phyloP scores from a whole-genome alignment of 2,888 invertebrate species.

The Noctuana brunneofusca region DNA sequence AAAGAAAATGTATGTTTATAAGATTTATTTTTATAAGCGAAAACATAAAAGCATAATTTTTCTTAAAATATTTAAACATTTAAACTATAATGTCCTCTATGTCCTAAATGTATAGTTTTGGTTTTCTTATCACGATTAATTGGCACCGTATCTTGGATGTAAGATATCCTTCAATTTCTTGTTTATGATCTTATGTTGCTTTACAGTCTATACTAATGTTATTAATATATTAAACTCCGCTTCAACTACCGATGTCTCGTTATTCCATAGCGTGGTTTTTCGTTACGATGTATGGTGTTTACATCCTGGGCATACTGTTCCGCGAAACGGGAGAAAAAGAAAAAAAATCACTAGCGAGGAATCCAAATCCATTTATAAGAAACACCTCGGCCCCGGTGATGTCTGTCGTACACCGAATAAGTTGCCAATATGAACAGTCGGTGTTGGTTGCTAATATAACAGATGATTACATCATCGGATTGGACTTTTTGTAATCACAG shows the following conservation, averaged over 20 bases:
- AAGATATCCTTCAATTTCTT: slow-evolving; percentile 29
- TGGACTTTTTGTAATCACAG: too few species aligned
- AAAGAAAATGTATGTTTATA: too few species aligned
- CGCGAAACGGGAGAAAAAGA: slow-evolving; percentile 22
- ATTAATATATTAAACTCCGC: slow-evolving; percentile 30
- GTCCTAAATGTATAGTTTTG: too few species aligned
- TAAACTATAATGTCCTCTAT: too few species aligned
- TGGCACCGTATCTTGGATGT: too few species aligned
- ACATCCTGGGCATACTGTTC: slow-evolving; percentile 22
- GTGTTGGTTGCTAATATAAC: too few species aligned
- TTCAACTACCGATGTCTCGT: slow-evolving; percentile 34
- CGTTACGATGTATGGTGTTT: slow-evolving; percentile 19
- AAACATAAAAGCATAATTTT: too few species aligned
- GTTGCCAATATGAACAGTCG: too few species aligned
- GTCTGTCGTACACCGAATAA: slow-evolving; percentile 6
- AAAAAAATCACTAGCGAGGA: slow-evolving; percentile 23
- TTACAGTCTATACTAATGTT: slow-evolving; percentile 23
- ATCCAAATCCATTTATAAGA: slow-evolving; percentile 35
- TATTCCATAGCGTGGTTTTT: slow-evolving; percentile 31
- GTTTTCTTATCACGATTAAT: too few species aligned
- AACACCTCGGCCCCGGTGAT: slow-evolving; percentile 29
- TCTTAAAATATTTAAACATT: too few species aligned
- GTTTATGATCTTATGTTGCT: slow-evolving; percentile 28
- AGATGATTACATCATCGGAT: too few species aligned
- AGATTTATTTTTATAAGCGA: too few species aligned